Percentiles rank a stretch among this genome's conserved stretches.
phyloP scores from a whole-genome alignment of 2,113 vertebrate species.

The Terrapene triunguis region DNA sequence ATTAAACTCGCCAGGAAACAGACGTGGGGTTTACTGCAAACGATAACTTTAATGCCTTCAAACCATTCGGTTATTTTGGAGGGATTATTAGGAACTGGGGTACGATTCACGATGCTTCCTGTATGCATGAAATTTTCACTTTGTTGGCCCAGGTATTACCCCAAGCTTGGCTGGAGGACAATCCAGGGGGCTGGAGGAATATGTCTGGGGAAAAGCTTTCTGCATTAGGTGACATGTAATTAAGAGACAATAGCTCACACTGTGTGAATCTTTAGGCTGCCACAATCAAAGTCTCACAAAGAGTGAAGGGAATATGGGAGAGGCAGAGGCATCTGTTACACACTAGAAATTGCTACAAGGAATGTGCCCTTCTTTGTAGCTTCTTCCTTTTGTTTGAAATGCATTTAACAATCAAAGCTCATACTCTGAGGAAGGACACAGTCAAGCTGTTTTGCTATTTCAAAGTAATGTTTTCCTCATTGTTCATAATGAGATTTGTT shows the following conservation, averaged over 20 bases:
- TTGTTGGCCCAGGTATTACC: not conserved
- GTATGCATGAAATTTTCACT: fast-evolving
- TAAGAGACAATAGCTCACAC: not conserved
- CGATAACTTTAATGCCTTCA: conserved; percentile 76
- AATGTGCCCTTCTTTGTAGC: not conserved
- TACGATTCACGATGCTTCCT: not conserved
- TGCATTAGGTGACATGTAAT: not conserved
- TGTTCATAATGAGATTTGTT: not conserved
- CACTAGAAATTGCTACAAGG: not conserved
- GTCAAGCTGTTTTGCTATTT: not conserved
- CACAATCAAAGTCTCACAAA: not conserved
- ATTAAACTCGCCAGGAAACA: conserved; percentile 77
- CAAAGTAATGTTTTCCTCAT: not conserved
- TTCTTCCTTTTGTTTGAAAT: not conserved
- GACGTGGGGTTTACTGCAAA: conserved; percentile 73
- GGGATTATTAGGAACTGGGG: conserved; percentile 53
- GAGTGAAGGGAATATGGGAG: not conserved
- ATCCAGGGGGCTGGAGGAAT: not conserved
- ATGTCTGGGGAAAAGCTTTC: not conserved
- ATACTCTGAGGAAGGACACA: not conserved
- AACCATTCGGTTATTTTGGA: conserved; percentile 62
- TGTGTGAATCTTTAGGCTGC: not conserved
- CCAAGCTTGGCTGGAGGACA: fast-evolving
- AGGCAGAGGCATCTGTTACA: not conserved
- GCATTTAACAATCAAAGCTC: not conserved